These are phyloP conservation scores for Cirrhinus mrigala DNA, from an alignment of 2,797 vertebrate species.

Conservation along the genomic window DNA sequence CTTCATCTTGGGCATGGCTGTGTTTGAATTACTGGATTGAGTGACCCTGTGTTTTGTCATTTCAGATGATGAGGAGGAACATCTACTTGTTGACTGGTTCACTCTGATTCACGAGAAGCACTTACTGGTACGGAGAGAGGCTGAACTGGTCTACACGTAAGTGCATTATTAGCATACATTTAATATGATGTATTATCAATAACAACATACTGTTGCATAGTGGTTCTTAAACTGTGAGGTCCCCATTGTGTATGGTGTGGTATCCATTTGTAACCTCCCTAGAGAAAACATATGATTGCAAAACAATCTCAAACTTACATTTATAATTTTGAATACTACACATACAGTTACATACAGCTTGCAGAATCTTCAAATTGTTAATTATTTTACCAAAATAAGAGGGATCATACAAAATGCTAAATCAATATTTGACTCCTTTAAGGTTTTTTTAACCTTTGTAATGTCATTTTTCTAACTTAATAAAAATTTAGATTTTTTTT, in stretches of 20 bases:
- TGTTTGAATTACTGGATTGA: not conserved
- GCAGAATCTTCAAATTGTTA: no score
- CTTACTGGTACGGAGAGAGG: slow-evolving; percentile 91
- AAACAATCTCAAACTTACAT: not conserved
- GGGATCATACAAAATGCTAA: no score
- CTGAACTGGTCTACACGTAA: slow-evolving; percentile 96
- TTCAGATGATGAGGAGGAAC: slow-evolving; percentile 90
- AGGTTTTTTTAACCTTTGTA: no score
- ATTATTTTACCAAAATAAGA: no score
- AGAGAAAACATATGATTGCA: not conserved
- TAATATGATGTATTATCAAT: not conserved
- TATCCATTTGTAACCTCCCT: not conserved
- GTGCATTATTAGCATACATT: slow-evolving; percentile 58
- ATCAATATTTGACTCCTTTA: no score
- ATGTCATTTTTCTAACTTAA: no score
- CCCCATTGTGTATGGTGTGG: not conserved
- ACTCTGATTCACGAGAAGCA: slow-evolving; percentile 98
- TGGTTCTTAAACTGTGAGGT: not conserved
- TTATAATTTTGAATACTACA: not conserved
- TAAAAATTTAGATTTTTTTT: no score
- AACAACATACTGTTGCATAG: not conserved
- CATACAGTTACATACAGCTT: no score
- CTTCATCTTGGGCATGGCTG: not conserved
- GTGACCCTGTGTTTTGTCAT: slow-evolving; percentile 39
- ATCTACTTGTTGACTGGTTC: slow-evolving; percentile 96